A percentile compares a stretch with the other conserved stretches of the same genome.
Evolutionary conservation across 1,140 invertebrate species (phyloP).

Genomic region (Zaprionus africanus): DNA sequence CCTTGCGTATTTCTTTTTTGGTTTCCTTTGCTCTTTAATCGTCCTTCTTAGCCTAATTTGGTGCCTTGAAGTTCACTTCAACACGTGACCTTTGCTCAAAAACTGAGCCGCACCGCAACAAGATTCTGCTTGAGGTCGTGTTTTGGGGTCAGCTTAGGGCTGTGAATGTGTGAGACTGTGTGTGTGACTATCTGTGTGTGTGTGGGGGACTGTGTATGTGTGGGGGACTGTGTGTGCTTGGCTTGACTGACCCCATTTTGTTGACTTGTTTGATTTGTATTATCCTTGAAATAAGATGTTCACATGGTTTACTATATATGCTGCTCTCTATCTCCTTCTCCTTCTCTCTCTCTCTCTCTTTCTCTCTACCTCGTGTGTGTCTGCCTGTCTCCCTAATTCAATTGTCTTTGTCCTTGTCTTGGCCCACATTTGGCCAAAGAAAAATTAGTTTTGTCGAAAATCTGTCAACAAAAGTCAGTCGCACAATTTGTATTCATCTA

Average conservation of each 20-base stretch:
- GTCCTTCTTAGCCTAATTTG: constrained; percentile 1
- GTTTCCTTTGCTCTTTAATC: not conserved
- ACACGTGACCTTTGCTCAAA: constrained; percentile 8
- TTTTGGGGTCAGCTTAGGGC: constrained; percentile 34
- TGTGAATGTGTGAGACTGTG: not conserved
- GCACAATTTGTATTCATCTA: constrained; percentile 61
- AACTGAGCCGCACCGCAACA: not conserved
- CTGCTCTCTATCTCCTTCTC: no score
- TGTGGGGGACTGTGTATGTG: constrained; percentile 9
- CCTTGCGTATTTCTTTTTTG: not conserved
- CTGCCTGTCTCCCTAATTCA: constrained; percentile 62
- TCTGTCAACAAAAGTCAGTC: constrained; percentile 62
- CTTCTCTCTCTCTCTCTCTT: no score
- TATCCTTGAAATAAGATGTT: constrained; percentile 70
- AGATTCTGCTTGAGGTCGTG: constrained; percentile 38
- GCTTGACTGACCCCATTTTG: constrained; percentile 51
- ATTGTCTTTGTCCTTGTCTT: constrained; percentile 56
- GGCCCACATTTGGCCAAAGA: constrained; percentile 38
- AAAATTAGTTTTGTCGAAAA: constrained; percentile 62
- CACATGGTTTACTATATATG: constrained; percentile 45
- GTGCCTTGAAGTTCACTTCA: not conserved
- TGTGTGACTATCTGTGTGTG: not conserved
- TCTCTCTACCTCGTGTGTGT: constrained; percentile 33
- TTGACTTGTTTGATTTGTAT: constrained; percentile 68
- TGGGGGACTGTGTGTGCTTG: constrained; percentile 7